A percentile compares a stretch with the other conserved stretches of the same genome.
Evolutionary conservation across 2,888 invertebrate species (phyloP).

Genomic region (Drosophila atroscutellata): DNA sequence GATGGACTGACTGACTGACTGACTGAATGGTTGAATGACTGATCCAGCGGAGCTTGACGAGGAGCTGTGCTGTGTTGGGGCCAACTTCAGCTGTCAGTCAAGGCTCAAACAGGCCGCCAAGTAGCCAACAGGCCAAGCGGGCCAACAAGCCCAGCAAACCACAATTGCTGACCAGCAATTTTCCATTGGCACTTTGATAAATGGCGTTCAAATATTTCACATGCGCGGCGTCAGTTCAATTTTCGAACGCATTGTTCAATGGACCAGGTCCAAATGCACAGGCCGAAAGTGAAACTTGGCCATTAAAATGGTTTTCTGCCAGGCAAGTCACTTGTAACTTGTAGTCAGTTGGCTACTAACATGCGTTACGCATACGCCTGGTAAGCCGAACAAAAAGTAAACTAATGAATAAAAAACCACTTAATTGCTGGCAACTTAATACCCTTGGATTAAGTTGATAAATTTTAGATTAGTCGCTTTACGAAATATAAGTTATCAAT

Average conservation of each 20-base stretch:
- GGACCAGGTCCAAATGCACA: constrained; percentile 16
- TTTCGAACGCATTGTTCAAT: constrained; percentile 51
- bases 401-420: not conserved
- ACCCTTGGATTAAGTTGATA: not conserved
- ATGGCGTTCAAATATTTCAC: constrained; percentile 77
- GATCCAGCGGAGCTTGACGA: constrained; percentile 42
- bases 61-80: constrained; percentile 29
- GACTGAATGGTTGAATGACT: constrained; percentile 30
- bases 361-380: constrained; percentile 50
- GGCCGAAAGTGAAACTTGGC: constrained; percentile 48
- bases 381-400: constrained; percentile 5
- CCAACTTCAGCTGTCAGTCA: constrained; percentile 58
- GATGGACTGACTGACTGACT: constrained; percentile 35
- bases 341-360: constrained; percentile 25
- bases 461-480: not conserved
- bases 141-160: constrained; percentile 13
- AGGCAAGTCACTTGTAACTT: constrained; percentile 33
- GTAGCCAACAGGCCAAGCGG: constrained; percentile 36
- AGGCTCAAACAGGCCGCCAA: constrained; percentile 56
- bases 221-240: constrained; percentile 56
- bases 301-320: constrained; percentile 22
- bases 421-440: not conserved
- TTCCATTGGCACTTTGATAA: constrained; percentile 69
- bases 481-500: not conserved
- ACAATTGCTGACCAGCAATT: constrained; percentile 41